Conservation (phyloP, 2,888 invertebrate genomes). For the Oeneis ivallda region DNA sequence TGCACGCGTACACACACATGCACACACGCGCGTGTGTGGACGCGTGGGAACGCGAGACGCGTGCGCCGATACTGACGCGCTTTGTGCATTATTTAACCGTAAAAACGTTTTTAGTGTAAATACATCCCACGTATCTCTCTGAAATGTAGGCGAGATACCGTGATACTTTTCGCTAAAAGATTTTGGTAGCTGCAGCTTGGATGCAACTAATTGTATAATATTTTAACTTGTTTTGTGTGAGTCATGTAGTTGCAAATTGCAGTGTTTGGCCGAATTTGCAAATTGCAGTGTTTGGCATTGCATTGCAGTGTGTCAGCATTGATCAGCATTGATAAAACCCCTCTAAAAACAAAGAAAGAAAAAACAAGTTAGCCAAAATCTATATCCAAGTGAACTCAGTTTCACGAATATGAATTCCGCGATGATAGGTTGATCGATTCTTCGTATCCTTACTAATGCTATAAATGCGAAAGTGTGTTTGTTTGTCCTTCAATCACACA, state of each 20-base stretch:
- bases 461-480: no score
- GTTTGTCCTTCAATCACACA: no score
- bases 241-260: constrained; percentile 2
- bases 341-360: no score
- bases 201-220: constrained; percentile 10
- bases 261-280: not conserved
- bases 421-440: no score
- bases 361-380: no score
- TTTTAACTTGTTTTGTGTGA: constrained; percentile 2
- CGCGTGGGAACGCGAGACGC: constrained; percentile 78
- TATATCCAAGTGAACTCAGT: no score
- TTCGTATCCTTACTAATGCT: no score
- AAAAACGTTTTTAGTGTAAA: constrained; percentile 43
- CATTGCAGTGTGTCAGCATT: no score
- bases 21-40: constrained; percentile 54
- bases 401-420: no score
- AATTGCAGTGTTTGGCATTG: no score
- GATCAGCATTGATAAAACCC: no score
- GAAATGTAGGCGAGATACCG: constrained; percentile 34
- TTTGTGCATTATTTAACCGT: constrained; percentile 66
- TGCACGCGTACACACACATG: constrained; percentile 51
- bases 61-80: constrained; percentile 74
- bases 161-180: constrained; percentile 12
- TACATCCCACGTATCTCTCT: constrained; percentile 37
- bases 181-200: constrained; percentile 5